Conservation (phyloP, 2,888 invertebrate species). For the Caenorhabditis wallacei region DNA sequence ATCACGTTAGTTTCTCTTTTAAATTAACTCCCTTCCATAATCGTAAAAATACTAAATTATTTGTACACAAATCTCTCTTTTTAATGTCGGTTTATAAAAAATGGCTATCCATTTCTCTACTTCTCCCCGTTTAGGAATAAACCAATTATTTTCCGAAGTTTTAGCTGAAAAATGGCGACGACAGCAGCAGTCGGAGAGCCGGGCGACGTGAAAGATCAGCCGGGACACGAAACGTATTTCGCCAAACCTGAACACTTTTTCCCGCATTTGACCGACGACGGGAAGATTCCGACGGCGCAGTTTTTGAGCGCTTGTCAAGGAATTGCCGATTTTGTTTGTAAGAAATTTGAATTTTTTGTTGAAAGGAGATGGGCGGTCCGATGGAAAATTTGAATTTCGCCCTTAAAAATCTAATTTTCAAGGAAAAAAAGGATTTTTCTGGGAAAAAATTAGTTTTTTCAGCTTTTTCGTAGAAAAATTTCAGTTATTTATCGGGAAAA, state of each 20-base stretch:
- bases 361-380: no score
- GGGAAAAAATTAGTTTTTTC: neutral
- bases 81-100: neutral
- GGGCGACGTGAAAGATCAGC: constrained; percentile 53
- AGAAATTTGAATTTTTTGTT: constrained; percentile 25
- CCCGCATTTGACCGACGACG: constrained; percentile 76
- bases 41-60: neutral
- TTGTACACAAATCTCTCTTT: constrained; percentile 1
- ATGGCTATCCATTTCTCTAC: constrained; percentile 19
- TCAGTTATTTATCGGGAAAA: no score
- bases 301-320: constrained; percentile 82
- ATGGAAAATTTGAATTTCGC: neutral
- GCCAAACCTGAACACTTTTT: constrained; percentile 78
- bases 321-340: constrained; percentile 82
- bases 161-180: constrained; percentile 11
- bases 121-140: neutral
- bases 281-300: constrained; percentile 81
- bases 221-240: constrained; percentile 75
- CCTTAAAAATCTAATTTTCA: neutral
- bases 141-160: neutral
- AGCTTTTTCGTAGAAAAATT: no score
- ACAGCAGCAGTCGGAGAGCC: constrained; percentile 16
- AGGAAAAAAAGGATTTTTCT: neutral
- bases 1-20: neutral
- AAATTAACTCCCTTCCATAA: neutral